Evolutionary conservation across 2,113 vertebrate genomes (phyloP).

Genomic region (Etheostoma cragini): DNA sequence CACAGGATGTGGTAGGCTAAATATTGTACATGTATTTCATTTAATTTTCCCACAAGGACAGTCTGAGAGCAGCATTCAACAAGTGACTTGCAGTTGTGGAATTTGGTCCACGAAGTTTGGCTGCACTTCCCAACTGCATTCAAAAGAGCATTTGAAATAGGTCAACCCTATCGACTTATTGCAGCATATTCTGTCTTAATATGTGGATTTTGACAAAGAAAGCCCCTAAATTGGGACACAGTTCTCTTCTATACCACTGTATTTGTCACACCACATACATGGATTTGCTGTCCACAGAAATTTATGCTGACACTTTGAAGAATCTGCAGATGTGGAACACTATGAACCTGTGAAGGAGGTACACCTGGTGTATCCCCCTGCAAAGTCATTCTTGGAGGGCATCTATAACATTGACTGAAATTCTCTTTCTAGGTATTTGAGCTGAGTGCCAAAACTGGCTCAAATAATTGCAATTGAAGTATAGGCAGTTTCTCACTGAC

Average conservation of each 20-base stretch:
- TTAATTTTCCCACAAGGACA: neutral
- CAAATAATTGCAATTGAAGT: constrained; percentile 67
- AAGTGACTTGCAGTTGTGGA: neutral
- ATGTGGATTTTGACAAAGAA: neutral
- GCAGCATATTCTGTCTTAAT: neutral
- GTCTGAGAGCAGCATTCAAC: neutral
- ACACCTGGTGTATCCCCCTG: constrained; percentile 33
- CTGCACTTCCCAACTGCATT: constrained; percentile 4
- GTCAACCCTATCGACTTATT: neutral
- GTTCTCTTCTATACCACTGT: constrained; percentile 2
- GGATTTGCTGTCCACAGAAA: neutral
- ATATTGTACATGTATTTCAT: too few relatives aligned
- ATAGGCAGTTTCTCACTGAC: constrained; percentile 63
- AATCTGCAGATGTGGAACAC: constrained; percentile 17
- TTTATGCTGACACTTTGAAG: constrained; percentile 24
- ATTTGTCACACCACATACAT: neutral
- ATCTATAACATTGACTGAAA: constrained; percentile 46
- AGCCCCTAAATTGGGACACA: constrained; percentile 1
- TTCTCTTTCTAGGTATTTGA: constrained; percentile 48
- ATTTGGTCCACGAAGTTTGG: neutral
- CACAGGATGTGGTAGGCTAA: too few relatives aligned
- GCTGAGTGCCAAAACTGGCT: constrained; percentile 58
- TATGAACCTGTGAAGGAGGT: constrained; percentile 17
- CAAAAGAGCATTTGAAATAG: neutral
- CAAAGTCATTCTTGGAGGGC: constrained; percentile 59